phyloP scores from a whole-genome alignment of 2,888 invertebrate species.

The Xiphydria camelus region DNA sequence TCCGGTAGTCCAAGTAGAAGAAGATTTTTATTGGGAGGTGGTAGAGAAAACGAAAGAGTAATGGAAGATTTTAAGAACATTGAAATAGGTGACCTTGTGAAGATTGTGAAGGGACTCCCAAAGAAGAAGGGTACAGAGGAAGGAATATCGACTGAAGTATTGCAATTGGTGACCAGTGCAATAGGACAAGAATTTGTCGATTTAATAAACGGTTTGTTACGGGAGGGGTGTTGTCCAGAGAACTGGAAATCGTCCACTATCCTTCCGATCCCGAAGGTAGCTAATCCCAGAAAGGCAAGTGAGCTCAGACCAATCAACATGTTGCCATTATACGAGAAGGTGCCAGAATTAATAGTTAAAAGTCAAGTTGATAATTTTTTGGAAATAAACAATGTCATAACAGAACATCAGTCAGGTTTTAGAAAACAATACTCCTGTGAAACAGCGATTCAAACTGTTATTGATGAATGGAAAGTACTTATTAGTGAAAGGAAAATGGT shows the following conservation, averaged over 20 bases:
- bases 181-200: background rate
- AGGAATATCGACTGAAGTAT: constrained; percentile 5
- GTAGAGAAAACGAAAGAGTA: background rate
- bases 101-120: constrained; percentile 3
- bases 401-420: constrained; percentile 12
- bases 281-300: constrained; percentile 2
- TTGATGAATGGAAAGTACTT: constrained; percentile 14
- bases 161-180: background rate
- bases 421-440: constrained; percentile 18
- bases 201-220: constrained; percentile 8
- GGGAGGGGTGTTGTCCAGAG: background rate
- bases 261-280: constrained; percentile 8
- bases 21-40: background rate
- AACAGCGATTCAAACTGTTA: constrained; percentile 10
- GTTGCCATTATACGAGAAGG: constrained; percentile 7
- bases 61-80: background rate
- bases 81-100: constrained; percentile 2
- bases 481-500: constrained; percentile 15
- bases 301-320: constrained; percentile 17
- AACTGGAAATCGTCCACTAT: constrained; percentile 9
- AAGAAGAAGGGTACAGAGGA: constrained; percentile 7
- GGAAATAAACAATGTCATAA: background rate
- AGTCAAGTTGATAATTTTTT: background rate
- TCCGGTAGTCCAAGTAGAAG: background rate
- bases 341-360: background rate